phyloP scores from a whole-genome alignment of 2,888 invertebrate species.

The Oligia fasciuncula region DNA sequence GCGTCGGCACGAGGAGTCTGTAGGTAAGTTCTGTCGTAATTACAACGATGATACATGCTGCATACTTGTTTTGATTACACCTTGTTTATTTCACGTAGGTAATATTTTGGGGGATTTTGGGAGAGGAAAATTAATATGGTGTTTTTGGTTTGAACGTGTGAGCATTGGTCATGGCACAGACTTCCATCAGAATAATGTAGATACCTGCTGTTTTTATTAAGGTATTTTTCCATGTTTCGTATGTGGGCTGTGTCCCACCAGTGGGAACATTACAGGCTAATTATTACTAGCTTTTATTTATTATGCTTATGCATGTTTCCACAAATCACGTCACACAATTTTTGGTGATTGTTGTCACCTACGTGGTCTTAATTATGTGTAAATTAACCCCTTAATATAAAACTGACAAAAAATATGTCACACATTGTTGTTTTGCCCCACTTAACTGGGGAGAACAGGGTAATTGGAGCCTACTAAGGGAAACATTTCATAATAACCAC shows the following conservation, averaged over 20 bases:
- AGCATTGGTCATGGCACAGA: not conserved
- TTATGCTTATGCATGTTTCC: not conserved
- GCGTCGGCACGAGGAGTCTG: conserved; percentile 20
- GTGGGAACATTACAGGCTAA: no score
- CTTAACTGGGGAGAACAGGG: no score
- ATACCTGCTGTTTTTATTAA: not conserved
- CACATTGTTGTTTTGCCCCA: no score
- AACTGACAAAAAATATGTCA: no score
- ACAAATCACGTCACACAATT: not conserved
- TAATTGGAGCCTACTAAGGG: no score
- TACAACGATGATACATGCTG: conserved; percentile 41
- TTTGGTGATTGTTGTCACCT: not conserved
- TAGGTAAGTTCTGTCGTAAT: conserved; percentile 10
- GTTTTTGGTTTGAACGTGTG: not conserved
- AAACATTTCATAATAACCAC: no score
- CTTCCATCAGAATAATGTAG: not conserved
- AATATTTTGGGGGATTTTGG: not conserved
- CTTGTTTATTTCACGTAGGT: conserved; percentile 10
- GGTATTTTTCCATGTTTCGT: not conserved
- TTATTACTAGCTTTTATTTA: no score
- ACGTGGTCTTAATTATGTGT: not conserved
- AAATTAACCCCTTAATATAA: not conserved
- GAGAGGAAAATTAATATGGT: not conserved
- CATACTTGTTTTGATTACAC: conserved; percentile 30
- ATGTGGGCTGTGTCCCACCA: not conserved